Base-by-base conservation (phyloP, 64 coral and sea anemone genomes). In the Astreopora myriophthalma region DNA sequence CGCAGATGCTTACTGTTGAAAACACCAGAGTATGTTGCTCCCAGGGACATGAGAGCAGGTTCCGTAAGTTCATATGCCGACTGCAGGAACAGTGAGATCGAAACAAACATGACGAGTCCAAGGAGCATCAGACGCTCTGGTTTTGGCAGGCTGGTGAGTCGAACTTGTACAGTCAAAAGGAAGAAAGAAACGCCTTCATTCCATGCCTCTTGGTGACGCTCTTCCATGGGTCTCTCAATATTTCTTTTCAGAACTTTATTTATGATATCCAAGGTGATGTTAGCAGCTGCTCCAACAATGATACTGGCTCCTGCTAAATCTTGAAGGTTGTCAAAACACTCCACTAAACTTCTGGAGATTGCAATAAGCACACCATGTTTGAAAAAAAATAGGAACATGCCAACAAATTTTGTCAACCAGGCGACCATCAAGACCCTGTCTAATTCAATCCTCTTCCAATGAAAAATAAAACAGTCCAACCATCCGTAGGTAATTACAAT, bases 111-210 rank as follows among this genome's bases (percentile, higher is more conserved):
- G 24, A 97, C 84, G 26, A 97, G 86, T 34, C 91, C 85, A 86
- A 93, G 25, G 7, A 90, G 72, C 51, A 97, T 55, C 16, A 88
- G 89, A 35, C 92, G 88, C 23, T 94, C 80, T 20, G 89, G 74
- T 44, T 65, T 87, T 6, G 88, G 71, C 51, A 81, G 73, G 13
- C 74, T 71, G 25, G 76, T 76, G 8, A 97, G 69, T 28, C 92
- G 87, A 74, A 89, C 89, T 85, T 97, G 95, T 34, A 93, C 24
- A 11, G 77, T 75, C 40, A 97, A 84, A 55, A 97, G 86, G 27
- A 97, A 97, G 17, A 97, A 97, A 38, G 95, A 87, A 37, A 97
- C 16, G 16, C 95, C 88, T 24, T 97, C 92, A 64, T 94, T 97
- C 76, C 91, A 93, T 19, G 80, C 91, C 51, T 75, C 86, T 44